These are phyloP conservation scores for Zophobas atratus DNA, from an alignment of 1,140 invertebrate species.

Conservation along the genomic window DNA sequence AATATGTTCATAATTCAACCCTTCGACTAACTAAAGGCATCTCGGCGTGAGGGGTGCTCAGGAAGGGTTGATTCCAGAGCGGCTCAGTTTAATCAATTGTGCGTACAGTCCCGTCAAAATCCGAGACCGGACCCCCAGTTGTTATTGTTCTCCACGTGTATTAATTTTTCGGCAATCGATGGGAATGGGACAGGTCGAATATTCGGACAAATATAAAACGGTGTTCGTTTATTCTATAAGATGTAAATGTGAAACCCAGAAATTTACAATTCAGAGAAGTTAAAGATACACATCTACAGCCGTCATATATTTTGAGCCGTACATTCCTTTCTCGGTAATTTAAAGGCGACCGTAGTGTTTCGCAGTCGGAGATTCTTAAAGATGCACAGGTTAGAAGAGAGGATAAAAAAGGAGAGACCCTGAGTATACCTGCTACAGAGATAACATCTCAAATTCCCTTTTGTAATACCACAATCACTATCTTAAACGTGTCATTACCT, in stretches of 20 bases:
- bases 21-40: constrained; percentile 59
- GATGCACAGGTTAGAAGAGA: constrained; percentile 41
- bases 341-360: constrained; percentile 54
- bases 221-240: constrained; percentile 56
- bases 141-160: not conserved
- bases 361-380: constrained; percentile 49
- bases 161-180: constrained; percentile 5
- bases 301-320: constrained; percentile 58
- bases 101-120: constrained; percentile 61
- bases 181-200: not conserved
- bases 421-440: constrained; percentile 34
- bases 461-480: constrained; percentile 49
- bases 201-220: constrained; percentile 51
- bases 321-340: constrained; percentile 57
- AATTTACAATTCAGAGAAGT: constrained; percentile 62
- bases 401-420: constrained; percentile 46
- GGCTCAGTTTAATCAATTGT: constrained; percentile 64
- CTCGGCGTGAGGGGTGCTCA: constrained; percentile 47
- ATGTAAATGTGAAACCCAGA: constrained; percentile 60
- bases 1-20: constrained; percentile 63
- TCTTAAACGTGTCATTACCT: constrained; percentile 49
- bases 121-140: constrained; percentile 44
- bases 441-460: constrained; percentile 48
- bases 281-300: constrained; percentile 61
- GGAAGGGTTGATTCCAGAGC: constrained; percentile 55